Evolutionary conservation across 2,797 vertebrate species (phyloP).

Genomic region (Mastacembelus armatus): DNA sequence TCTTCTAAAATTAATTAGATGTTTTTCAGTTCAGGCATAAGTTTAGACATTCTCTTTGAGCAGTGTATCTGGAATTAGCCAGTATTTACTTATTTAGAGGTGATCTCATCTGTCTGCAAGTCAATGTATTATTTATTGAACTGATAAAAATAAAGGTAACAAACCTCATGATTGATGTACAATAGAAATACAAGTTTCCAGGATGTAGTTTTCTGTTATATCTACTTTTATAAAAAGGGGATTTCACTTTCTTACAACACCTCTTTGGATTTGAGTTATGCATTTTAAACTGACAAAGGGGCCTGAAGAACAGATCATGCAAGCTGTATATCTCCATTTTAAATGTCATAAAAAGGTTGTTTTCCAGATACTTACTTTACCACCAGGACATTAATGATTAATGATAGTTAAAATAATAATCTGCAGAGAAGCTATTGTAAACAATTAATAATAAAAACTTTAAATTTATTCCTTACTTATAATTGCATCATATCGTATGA

Average conservation of each 20-base stretch:
- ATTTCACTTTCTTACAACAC: conserved; percentile 16
- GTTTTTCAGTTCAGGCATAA: conserved; percentile 37
- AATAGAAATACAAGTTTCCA: conserved; percentile 4
- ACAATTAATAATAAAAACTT: neutral
- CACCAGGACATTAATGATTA: conserved; percentile 8
- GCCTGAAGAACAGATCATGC: conserved; percentile 7
- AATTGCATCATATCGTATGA: conserved; percentile 1
- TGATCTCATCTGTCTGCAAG: conserved; percentile 6
- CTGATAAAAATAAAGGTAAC: neutral
- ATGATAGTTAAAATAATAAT: neutral
- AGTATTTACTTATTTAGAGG: neutral
- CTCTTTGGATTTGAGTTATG: conserved; percentile 11
- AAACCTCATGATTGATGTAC: neutral
- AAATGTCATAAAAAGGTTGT: neutral
- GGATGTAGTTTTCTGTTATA: neutral
- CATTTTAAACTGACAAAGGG: conserved; percentile 25
- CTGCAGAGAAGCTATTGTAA: neutral
- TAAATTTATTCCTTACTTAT: neutral
- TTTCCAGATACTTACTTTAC: conserved; percentile 2
- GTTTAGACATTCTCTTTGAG: conserved; percentile 24
- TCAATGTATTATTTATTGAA: neutral
- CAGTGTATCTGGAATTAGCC: conserved; percentile 2
- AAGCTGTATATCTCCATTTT: conserved; percentile 29
- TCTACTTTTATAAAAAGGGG: neutral
- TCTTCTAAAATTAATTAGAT: conserved; percentile 54